Evolutionary conservation across 2,888 invertebrate species (phyloP).

Genomic region (Eledona agricola): DNA sequence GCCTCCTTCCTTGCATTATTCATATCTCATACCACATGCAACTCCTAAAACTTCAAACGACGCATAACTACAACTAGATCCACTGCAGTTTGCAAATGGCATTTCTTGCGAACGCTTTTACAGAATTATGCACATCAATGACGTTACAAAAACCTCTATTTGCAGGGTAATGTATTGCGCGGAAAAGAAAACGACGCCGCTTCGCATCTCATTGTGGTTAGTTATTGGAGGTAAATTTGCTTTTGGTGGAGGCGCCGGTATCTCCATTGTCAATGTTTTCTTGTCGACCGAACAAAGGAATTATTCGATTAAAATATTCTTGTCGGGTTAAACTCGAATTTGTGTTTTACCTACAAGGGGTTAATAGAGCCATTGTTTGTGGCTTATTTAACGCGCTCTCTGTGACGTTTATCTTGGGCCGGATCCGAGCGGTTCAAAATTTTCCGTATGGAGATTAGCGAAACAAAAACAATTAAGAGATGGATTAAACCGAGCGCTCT

Average conservation of each 20-base stretch:
- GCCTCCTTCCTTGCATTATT: constrained; percentile 25
- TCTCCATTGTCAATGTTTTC: constrained; percentile 26
- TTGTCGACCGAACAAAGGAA: constrained; percentile 28
- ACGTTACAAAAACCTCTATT: constrained; percentile 20
- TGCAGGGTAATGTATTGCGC: constrained; percentile 23
- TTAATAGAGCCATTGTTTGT: constrained; percentile 18
- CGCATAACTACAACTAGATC: constrained; percentile 10
- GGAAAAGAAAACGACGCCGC: constrained; percentile 24
- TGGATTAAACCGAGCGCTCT: no score
- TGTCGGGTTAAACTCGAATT: constrained; percentile 36
- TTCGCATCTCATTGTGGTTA: constrained; percentile 7
- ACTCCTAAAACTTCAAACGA: constrained; percentile 18
- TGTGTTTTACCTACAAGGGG: constrained; percentile 38
- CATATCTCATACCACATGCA: constrained; percentile 20
- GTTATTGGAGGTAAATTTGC: constrained; percentile 22
- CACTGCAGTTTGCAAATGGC: constrained; percentile 11
- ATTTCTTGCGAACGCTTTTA: constrained; percentile 6
- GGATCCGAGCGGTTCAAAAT: not conserved
- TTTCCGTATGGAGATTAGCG: no score
- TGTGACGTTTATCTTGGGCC: not conserved
- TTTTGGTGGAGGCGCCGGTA: constrained; percentile 24
- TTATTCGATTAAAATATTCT: constrained; percentile 46
- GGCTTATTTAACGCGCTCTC: constrained; percentile 5
- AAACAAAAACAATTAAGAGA: no score
- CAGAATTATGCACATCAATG: constrained; percentile 19